Base-by-base conservation (phyloP, 2,113 vertebrate genomes). In the Aspiorhynchus laticeps region DNA sequence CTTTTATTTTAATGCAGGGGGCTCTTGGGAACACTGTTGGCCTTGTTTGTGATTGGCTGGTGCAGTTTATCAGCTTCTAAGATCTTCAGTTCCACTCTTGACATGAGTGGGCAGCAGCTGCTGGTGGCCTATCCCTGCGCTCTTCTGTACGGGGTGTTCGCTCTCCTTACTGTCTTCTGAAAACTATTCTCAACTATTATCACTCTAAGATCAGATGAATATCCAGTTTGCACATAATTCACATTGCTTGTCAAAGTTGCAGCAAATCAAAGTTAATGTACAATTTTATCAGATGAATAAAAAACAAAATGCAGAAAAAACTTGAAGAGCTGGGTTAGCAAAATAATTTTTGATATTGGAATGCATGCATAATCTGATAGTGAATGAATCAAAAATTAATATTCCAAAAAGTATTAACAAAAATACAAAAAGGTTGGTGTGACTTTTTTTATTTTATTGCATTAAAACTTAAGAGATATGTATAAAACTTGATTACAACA, bases 11-110 rank as follows among this genome's bases (percentile, higher is more conserved):
- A 17, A 88, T 76, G 1, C 92, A 97, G 97, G 88, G 96, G 95
- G 0, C 80, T 83, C 53, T 53, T 91, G 53, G 97, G 97, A 59
- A 96, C 93, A 3, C 3, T 94, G 46, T 86, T 94, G 48, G 95
- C 95, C 31, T 75, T 96, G 63, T 28, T 95, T 87, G 90, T 96
- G 86, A 90, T 96, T 88, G 91, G 92, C 88, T 98, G 97, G 97
- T 97, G 97, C 88, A 97, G 97, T 85, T 91, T 97, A 14, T 98
- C 97, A 12, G 97, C 97, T 83, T 97, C 97, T 83, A 97, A 97
- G 94, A 97, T 98, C 91, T 97, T 98, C 90, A 96, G 91, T 21
- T 96, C 96, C 0, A 96, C 96, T 0, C 90, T 97, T 88, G 93
- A 94, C 38, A 97, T 98, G 97, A 95, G 97, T 89, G 97, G 96